Evolutionary conservation across 2,888 invertebrate species (phyloP).

Genomic region (Gastracanthus pulcherrimus): DNA sequence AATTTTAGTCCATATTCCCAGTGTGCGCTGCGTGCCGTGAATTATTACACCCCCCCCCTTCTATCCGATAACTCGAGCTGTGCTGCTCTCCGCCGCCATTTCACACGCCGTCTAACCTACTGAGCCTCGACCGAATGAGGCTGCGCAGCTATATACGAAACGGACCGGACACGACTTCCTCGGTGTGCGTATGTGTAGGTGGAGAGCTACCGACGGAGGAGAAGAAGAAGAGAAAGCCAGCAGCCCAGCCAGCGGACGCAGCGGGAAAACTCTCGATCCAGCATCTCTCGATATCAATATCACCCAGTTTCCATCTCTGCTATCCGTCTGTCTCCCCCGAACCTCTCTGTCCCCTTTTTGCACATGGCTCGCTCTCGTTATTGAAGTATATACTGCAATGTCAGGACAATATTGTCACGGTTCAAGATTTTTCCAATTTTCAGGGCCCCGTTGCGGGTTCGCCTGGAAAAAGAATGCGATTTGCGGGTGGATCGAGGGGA

Average conservation of each 20-base stretch:
- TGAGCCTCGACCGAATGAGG: not conserved
- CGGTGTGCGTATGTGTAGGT: not conserved
- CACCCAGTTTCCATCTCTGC: not conserved
- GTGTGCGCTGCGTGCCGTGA: not conserved
- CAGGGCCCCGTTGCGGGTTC: not conserved
- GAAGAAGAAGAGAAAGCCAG: not conserved
- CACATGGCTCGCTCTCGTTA: not conserved
- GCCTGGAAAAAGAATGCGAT: not conserved
- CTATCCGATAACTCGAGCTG: not conserved
- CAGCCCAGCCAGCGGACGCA: not conserved
- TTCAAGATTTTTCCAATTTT: slow-evolving; percentile 34
- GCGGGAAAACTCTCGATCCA: slow-evolving; percentile 8
- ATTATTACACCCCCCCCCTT: not conserved
- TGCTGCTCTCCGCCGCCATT: not conserved
- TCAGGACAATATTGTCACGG: slow-evolving; percentile 44
- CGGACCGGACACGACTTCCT: not conserved
- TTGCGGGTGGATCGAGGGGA: not conserved
- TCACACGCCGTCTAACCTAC: not conserved
- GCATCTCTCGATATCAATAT: not conserved
- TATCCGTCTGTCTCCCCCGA: not conserved
- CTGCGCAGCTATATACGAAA: not conserved
- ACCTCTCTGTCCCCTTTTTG: not conserved
- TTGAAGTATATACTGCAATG: not conserved
- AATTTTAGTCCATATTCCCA: not conserved
- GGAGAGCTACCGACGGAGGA: too few species aligned